Base-by-base conservation (phyloP, 2,888 invertebrate species). In the Drosophila macrospina region DNA sequence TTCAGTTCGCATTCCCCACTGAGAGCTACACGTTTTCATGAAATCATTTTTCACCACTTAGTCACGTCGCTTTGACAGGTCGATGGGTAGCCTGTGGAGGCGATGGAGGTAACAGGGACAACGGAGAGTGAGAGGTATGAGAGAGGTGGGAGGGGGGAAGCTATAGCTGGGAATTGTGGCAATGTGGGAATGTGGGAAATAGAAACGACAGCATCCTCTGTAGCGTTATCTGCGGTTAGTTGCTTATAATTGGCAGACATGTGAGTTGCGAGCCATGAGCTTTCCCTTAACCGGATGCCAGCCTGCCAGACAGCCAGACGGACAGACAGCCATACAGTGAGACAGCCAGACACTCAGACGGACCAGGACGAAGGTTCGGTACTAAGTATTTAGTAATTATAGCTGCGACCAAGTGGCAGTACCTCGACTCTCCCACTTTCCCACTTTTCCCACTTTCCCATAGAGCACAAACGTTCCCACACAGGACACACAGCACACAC, bases 1-100 rank as follows among this genome's bases (percentile, higher is more conserved):
- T 74, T 75, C 71, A 61, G 69, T 48, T 72, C 64, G 67, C 76
- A 76, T 75, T 75, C 65, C 82, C 82, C 82, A 69, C 65, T 66
- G 74, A 79, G 79, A 83, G 82, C 82, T 86, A 86, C 83, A 84
- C 83, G 83, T 84, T 83, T 83, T 83, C 86, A 86, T 84, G 86
- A 84, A 84, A 84, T 84, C 83, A 84, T 84, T 84, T 84, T 84
- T 84, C 83, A 84, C 83, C 83, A 84, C 83, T 84, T 84, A 84
- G 83, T 84, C 83, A 84, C 83, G 83, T 84, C 83, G 86, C 83
- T 86, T 84, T 84, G 83, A 84, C 83, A 86, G 81, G 82, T 70
- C 71, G 55, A 55, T 55, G 52, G 37, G 51, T 28, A 39, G 51
- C 26, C 37, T 51, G 52, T 54, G 52, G 55, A 85, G 69, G 77